Conservation (phyloP, 2,888 invertebrate genomes). For the Fragum fragum region DNA sequence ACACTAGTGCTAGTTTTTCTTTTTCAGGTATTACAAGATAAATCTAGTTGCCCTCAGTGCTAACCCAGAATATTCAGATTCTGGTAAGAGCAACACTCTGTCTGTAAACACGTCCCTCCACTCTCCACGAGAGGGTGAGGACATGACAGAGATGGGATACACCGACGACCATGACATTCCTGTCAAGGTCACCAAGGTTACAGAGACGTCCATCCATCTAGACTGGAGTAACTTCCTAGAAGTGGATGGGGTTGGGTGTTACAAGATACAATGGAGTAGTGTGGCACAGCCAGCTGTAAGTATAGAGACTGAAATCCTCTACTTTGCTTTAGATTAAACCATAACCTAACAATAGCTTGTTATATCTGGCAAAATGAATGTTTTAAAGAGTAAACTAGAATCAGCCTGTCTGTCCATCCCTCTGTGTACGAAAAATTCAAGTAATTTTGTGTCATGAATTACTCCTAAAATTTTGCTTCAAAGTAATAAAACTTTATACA, state of each 20-base stretch:
- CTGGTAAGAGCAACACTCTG: constrained; percentile 83
- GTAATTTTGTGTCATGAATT: too few relatives aligned
- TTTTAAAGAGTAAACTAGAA: too few relatives aligned
- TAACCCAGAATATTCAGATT: constrained; percentile 80
- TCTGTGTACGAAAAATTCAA: too few relatives aligned
- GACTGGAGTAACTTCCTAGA: constrained; percentile 85
- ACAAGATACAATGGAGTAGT: constrained; percentile 86
- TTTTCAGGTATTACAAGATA: constrained; percentile 84
- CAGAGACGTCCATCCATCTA: constrained; percentile 84
- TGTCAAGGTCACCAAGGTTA: constrained; percentile 83
- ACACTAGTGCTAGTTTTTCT: too few relatives aligned
- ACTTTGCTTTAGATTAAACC: too few relatives aligned
- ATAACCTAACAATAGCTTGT: too few relatives aligned
- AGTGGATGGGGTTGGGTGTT: constrained; percentile 81
- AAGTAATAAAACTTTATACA: too few relatives aligned
- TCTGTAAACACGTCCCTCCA: constrained; percentile 78
- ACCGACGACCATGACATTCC: constrained; percentile 81
- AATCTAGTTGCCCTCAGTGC: constrained; percentile 83
- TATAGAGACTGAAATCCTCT: too few relatives aligned
- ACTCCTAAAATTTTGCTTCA: too few relatives aligned
- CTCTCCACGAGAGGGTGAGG: constrained; percentile 68
- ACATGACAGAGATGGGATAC: constrained; percentile 71
- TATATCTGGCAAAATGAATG: too few relatives aligned
- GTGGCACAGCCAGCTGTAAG: constrained; percentile 86
- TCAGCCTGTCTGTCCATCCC: too few relatives aligned